phyloP scores from a whole-genome alignment of 2,797 vertebrate species.

The Streptopelia turtur region DNA sequence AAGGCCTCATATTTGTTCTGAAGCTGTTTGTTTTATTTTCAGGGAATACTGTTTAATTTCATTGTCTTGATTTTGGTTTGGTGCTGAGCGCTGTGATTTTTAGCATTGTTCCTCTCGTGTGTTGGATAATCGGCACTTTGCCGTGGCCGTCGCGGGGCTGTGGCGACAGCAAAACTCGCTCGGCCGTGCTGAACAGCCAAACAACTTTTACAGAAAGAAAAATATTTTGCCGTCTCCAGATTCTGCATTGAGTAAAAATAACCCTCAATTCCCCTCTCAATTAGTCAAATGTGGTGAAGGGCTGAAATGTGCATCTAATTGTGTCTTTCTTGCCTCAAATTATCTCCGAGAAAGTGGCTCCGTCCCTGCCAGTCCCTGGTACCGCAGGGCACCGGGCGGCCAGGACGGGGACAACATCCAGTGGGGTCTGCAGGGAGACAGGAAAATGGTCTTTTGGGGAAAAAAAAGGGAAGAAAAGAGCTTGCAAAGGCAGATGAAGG shows the following conservation, averaged over 20 bases:
- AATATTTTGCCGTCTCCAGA: slow-evolving; percentile 17
- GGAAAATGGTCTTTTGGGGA: not conserved
- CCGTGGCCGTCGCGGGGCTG: not conserved
- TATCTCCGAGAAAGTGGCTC: not conserved
- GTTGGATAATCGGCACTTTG: not conserved
- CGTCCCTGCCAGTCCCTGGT: fast-evolving
- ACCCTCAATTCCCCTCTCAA: slow-evolving; percentile 1
- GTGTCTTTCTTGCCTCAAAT: not conserved
- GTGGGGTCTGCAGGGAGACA: not conserved
- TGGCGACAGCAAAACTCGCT: fast-evolving
- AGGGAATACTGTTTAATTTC: too few species aligned
- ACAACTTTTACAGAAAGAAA: not conserved
- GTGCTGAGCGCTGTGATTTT: not conserved
- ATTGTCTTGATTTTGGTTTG: not conserved
- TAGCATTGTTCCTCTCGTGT: not conserved
- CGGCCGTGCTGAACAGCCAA: not conserved
- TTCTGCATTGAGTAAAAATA: not conserved
- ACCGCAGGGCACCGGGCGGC: fast-evolving
- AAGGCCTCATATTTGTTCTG: too few species aligned
- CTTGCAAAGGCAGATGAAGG: not conserved
- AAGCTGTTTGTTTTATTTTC: too few species aligned
- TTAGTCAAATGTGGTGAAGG: not conserved
- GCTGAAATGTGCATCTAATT: not conserved
- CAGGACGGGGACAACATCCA: not conserved
- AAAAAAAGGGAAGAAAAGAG: not conserved